Evolutionary conservation across 2,888 invertebrate genomes (phyloP).

Genomic region (Acronicta leporina): DNA sequence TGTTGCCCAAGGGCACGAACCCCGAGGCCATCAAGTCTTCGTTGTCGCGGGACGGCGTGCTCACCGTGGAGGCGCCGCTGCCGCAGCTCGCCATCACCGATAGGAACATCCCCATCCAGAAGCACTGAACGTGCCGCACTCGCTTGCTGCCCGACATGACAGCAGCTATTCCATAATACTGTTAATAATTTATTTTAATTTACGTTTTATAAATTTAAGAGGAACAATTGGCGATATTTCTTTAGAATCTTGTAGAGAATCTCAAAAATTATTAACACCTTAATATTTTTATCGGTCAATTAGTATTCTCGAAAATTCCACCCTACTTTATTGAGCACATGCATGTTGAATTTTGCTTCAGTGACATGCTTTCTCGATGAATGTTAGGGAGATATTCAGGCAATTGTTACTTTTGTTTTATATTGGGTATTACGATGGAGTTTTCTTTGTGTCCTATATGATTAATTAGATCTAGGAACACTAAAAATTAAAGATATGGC

Average conservation of each 20-base stretch:
- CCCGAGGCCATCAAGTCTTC: constrained; percentile 99
- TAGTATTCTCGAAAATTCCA: constrained; percentile 69
- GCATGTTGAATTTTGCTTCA: constrained; percentile 74
- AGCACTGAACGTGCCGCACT: constrained; percentile 77
- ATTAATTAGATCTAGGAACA: constrained; percentile 51
- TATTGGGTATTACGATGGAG: constrained; percentile 63
- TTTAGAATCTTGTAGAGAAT: constrained; percentile 85
- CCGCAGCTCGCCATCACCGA: constrained; percentile 95
- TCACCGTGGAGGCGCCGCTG: constrained; percentile 98
- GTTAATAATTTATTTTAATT: constrained; percentile 88
- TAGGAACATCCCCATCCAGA: constrained; percentile 94
- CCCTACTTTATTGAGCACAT: constrained; percentile 68
- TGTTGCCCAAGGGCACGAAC: constrained; percentile 98
- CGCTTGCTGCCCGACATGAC: constrained; percentile 67
- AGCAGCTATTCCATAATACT: constrained; percentile 87
- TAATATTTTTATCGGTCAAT: constrained; percentile 70
- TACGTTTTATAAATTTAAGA: constrained; percentile 82
- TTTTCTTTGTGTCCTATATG: constrained; percentile 54
- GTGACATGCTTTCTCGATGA: constrained; percentile 78
- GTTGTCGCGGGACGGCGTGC: constrained; percentile 98
- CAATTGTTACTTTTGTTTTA: constrained; percentile 75
- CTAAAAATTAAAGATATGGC: constrained; percentile 43
- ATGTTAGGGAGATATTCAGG: constrained; percentile 73
- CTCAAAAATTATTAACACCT: constrained; percentile 80
- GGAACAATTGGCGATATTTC: constrained; percentile 81